Percentiles rank a stretch among this genome's conserved stretches.
phyloP scores from a whole-genome alignment of 1,140 invertebrate genomes.

The Adelges cooleyi region DNA sequence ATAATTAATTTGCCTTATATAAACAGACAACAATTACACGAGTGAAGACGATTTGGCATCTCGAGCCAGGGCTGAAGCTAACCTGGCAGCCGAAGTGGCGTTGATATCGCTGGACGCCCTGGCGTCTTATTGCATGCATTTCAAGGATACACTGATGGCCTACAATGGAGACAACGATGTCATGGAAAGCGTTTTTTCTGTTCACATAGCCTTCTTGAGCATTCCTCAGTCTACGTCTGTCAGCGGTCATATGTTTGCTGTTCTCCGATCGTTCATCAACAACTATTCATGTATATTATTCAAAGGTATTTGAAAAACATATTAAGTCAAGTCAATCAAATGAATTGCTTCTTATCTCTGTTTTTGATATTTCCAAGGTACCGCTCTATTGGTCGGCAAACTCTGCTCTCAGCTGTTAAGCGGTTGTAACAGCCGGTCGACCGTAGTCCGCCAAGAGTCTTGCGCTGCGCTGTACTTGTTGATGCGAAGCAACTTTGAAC shows the following conservation, averaged over 20 bases:
- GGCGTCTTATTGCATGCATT: slow-evolving; percentile 70
- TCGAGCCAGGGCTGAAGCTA: slow-evolving; percentile 65
- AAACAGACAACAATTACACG: background rate
- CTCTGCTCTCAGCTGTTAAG: slow-evolving; percentile 70
- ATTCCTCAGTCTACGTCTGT: slow-evolving; percentile 80
- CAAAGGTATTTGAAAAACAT: slow-evolving; percentile 51
- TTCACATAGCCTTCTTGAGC: slow-evolving; percentile 77
- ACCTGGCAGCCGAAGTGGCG: slow-evolving; percentile 81
- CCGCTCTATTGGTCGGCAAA: slow-evolving; percentile 68
- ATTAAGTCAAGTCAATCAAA: background rate
- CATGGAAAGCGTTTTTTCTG: slow-evolving; percentile 63
- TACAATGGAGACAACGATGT: slow-evolving; percentile 59
- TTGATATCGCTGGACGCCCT: slow-evolving; percentile 74
- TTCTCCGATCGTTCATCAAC: slow-evolving; percentile 78
- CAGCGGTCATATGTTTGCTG: slow-evolving; percentile 81
- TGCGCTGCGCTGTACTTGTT: slow-evolving; percentile 80
- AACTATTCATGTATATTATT: slow-evolving; percentile 73
- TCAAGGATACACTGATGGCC: slow-evolving; percentile 54
- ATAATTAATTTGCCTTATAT: background rate
- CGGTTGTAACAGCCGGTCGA: slow-evolving; percentile 68
- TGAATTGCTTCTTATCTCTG: no score
- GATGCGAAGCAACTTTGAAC: slow-evolving; percentile 88
- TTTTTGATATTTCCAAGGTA: slow-evolving; percentile 45
- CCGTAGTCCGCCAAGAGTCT: slow-evolving; percentile 70
- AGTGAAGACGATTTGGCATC: slow-evolving; percentile 48